These are phyloP conservation scores for Lepisosteus oculatus DNA, from an alignment of 2,113 vertebrate species.

Conservation along the genomic window DNA sequence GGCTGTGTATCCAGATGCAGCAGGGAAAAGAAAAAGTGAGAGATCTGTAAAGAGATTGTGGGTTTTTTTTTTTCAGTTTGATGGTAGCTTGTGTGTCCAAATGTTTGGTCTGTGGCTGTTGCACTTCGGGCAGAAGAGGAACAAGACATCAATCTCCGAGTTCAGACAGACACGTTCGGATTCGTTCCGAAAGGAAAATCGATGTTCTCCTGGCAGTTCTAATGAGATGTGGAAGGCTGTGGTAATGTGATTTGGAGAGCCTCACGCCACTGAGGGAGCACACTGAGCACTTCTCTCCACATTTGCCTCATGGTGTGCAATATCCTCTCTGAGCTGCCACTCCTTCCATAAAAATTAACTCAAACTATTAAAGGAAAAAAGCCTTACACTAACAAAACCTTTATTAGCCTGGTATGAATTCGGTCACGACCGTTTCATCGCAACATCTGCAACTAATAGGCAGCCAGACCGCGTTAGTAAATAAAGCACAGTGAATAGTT, in stretches of 20 bases:
- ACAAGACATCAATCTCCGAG: slow-evolving; percentile 49
- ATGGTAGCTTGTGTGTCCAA: neutral
- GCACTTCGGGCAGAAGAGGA: slow-evolving; percentile 10
- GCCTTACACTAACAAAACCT: slow-evolving; percentile 77
- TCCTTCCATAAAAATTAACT: slow-evolving; percentile 88
- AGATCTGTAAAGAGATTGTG: neutral
- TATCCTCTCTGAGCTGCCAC: slow-evolving; percentile 80
- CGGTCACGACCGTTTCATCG: slow-evolving; percentile 72
- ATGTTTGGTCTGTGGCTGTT: neutral
- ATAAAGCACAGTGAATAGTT: slow-evolving; percentile 64
- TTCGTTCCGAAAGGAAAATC: slow-evolving; percentile 70
- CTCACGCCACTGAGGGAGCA: slow-evolving; percentile 63
- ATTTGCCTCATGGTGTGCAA: slow-evolving; percentile 82
- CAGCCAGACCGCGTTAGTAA: slow-evolving; percentile 61
- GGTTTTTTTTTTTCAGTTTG: neutral
- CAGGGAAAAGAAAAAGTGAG: neutral
- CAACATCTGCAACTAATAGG: slow-evolving; percentile 88
- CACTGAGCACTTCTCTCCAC: slow-evolving; percentile 79
- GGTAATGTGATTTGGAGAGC: slow-evolving; percentile 79
- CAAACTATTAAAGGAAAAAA: slow-evolving; percentile 69
- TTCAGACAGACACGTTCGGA: slow-evolving; percentile 73
- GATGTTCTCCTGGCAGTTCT: slow-evolving; percentile 76
- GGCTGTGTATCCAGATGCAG: neutral
- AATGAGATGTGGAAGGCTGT: slow-evolving; percentile 84
- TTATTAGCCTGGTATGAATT: slow-evolving; percentile 88